Percentiles rank a stretch among this genome's conserved stretches.
Evolutionary conservation across 2,113 vertebrate species (phyloP).

Genomic region (Cyprinodon variegatus): DNA sequence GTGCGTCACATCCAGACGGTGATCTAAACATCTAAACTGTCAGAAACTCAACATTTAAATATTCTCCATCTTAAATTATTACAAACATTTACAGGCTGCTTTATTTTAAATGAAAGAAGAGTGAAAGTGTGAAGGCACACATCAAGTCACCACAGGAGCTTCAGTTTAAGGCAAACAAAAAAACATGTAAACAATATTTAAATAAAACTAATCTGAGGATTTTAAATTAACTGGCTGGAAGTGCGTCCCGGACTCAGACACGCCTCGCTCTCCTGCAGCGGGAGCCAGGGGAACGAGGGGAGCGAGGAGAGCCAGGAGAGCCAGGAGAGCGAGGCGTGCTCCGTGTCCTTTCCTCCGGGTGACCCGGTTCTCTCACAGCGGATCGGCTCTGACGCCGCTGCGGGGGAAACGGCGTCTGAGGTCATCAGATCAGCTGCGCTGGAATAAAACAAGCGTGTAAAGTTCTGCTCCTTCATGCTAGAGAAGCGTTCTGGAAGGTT

Average conservation of each 20-base stretch:
- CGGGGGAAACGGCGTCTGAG: neutral
- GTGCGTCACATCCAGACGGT: constrained; percentile 20
- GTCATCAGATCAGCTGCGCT: constrained; percentile 23
- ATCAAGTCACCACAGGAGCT: constrained; percentile 34
- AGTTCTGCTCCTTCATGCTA: constrained; percentile 6
- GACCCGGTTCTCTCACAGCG: constrained; percentile 24
- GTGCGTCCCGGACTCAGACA: constrained; percentile 21
- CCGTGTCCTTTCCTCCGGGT: neutral
- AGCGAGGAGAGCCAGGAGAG: too few species aligned
- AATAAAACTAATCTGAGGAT: constrained; percentile 18
- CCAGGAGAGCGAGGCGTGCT: too few species aligned
- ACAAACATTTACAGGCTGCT: constrained; percentile 65
- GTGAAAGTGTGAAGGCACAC: constrained; percentile 57
- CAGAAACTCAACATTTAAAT: constrained; percentile 13
- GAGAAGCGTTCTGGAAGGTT: too few species aligned
- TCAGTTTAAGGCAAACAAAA: neutral
- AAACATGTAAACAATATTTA: constrained; percentile 56
- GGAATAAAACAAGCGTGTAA: constrained; percentile 18
- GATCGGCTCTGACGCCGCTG: constrained; percentile 31
- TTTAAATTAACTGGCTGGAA: constrained; percentile 19
- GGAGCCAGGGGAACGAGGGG: too few species aligned
- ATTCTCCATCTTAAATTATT: constrained; percentile 60
- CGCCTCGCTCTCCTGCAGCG: constrained; percentile 11
- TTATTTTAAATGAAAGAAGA: neutral
- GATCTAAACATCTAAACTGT: constrained; percentile 49